These are phyloP conservation scores for Nomia melanderi DNA, from an alignment of 1,140 invertebrate species.

Conservation along the genomic window DNA sequence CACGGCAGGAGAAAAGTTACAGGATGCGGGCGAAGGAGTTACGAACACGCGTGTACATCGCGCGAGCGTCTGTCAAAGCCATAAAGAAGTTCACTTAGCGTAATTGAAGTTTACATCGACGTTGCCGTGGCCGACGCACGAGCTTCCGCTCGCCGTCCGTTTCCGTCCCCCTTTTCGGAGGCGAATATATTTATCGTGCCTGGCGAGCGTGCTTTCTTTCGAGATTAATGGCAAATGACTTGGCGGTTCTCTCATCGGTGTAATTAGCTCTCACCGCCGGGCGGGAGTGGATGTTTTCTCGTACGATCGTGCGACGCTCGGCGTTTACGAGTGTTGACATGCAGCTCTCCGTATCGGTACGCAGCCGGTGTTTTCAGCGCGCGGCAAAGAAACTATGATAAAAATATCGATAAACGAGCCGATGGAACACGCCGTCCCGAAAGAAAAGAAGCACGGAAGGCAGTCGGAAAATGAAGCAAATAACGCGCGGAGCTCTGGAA, in stretches of 20 bases:
- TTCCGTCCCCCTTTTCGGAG: background rate
- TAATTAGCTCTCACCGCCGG: background rate
- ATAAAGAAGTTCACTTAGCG: background rate
- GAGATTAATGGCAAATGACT: background rate
- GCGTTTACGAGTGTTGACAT: background rate
- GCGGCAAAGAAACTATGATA: too few relatives aligned
- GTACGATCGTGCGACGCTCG: background rate
- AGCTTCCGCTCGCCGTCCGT: background rate
- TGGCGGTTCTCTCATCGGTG: background rate
- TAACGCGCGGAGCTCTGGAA: constrained; percentile 33
- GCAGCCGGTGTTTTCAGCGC: too few relatives aligned
- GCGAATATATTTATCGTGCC: background rate
- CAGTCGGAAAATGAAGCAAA: background rate
- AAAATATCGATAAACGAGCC: background rate
- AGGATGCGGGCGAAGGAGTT: too few relatives aligned
- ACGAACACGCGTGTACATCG: too few relatives aligned
- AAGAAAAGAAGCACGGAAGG: too few relatives aligned
- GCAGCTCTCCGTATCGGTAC: too few relatives aligned
- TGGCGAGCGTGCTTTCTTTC: background rate
- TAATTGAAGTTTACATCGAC: background rate
- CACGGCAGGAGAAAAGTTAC: too few relatives aligned
- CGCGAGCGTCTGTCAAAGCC: too few relatives aligned
- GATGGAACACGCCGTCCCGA: background rate
- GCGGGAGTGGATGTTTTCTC: background rate
- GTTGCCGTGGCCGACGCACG: background rate